Conservation (phyloP, 2,888 invertebrate species). For the Entomobrya proxima region DNA sequence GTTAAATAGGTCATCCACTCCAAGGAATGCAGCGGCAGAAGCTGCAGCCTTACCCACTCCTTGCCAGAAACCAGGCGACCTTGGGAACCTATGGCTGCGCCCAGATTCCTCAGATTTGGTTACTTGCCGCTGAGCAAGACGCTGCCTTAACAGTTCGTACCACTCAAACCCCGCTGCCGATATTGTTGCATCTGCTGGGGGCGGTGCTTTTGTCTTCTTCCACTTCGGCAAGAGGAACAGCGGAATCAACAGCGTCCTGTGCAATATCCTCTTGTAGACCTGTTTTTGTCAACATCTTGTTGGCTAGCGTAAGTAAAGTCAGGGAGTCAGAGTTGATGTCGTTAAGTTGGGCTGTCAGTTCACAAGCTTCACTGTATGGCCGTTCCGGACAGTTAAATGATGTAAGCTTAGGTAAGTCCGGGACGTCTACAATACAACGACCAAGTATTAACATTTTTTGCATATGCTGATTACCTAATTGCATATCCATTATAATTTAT, state of each 20-base stretch:
- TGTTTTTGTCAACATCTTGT: constrained; percentile 8
- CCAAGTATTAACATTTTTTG: background rate
- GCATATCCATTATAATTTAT: too few relatives aligned
- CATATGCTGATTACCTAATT: too few relatives aligned
- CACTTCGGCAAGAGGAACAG: background rate
- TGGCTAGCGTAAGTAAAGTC: background rate
- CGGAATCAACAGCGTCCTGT: background rate
- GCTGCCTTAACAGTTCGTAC: background rate
- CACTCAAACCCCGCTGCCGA: background rate
- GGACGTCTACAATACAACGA: background rate
- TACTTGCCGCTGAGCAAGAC: background rate
- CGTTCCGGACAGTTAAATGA: background rate
- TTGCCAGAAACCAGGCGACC: too few relatives aligned
- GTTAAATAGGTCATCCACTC: background rate
- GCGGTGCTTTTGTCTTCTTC: too few relatives aligned
- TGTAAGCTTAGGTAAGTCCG: background rate
- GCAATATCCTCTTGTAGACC: background rate
- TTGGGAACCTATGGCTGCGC: too few relatives aligned
- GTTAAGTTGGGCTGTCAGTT: background rate
- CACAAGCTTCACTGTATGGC: background rate
- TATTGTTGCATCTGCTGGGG: background rate
- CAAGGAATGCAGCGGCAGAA: background rate
- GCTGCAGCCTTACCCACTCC: background rate
- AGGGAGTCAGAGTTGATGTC: background rate
- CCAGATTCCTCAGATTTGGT: too few relatives aligned